These are phyloP conservation scores for Trisateles emortualis DNA, from an alignment of 2,888 invertebrate species.

Conservation along the genomic window DNA sequence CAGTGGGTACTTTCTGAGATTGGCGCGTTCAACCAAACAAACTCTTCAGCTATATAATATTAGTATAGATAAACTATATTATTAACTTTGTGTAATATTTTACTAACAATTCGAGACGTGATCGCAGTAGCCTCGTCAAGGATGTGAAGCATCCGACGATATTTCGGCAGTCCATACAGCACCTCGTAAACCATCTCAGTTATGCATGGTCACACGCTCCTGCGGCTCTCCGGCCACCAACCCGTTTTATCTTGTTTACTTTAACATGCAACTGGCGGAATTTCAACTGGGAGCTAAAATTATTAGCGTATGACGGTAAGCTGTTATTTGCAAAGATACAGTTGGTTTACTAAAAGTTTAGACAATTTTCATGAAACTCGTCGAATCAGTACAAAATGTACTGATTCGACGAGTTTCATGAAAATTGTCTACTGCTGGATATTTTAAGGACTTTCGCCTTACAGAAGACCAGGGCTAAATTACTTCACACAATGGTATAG, in stretches of 20 bases:
- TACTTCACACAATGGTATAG: too few species aligned
- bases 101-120: slow-evolving; percentile 26
- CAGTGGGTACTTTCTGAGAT: too few species aligned
- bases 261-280: slow-evolving; percentile 47
- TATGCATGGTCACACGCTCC: slow-evolving; percentile 52
- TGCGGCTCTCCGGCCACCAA: slow-evolving; percentile 29
- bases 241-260: slow-evolving; percentile 42
- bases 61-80: too few species aligned
- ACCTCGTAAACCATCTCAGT: slow-evolving; percentile 39
- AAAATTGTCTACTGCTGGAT: too few species aligned
- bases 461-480: too few species aligned
- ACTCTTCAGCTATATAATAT: too few species aligned
- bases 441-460: too few species aligned
- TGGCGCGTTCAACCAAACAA: too few species aligned
- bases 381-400: too few species aligned
- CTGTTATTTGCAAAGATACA: slow-evolving; percentile 25
- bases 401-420: too few species aligned
- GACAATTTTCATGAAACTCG: too few species aligned
- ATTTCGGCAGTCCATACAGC: slow-evolving; percentile 29
- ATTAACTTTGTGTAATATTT: background rate
- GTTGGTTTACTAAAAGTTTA: slow-evolving; percentile 9
- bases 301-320: slow-evolving; percentile 26
- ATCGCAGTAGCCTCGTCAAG: slow-evolving; percentile 13
- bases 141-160: slow-evolving; percentile 22
- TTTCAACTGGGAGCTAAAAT: slow-evolving; percentile 36